Evolutionary conservation across 2,888 invertebrate species (phyloP).

Genomic region (Adelphocoris suturalis): DNA sequence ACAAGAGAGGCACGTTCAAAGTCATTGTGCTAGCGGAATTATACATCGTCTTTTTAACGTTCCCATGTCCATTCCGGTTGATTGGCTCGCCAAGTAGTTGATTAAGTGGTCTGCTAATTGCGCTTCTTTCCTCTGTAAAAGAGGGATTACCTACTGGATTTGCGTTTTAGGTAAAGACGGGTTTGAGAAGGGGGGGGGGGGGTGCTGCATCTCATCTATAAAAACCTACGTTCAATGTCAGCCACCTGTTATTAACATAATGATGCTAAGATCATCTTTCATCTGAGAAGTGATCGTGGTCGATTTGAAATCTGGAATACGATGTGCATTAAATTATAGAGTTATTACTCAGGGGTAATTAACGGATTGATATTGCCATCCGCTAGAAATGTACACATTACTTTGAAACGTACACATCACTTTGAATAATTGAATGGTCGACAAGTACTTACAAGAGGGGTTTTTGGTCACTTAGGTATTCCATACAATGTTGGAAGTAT

Average conservation of each 20-base stretch:
- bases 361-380: no score
- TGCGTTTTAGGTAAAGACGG: constrained; percentile 19
- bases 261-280: constrained; percentile 9
- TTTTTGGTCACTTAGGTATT: no score
- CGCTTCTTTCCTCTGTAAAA: constrained; percentile 23
- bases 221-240: neutral
- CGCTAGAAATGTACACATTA: no score
- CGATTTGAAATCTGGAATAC: neutral
- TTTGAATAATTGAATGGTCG: no score
- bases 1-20: neutral
- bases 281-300: neutral
- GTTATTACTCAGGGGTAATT: neutral
- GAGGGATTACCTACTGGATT: constrained; percentile 1
- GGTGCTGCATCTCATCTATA: neutral
- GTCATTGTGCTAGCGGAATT: constrained; percentile 14
- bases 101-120: constrained; percentile 52
- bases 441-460: no score
- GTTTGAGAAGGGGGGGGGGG: neutral
- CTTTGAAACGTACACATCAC: no score
- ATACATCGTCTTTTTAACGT: neutral
- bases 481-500: no score
- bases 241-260: constrained; percentile 20
- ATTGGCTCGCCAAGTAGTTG: constrained; percentile 54
- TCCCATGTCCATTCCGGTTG: constrained; percentile 34
- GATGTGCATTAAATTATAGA: neutral